phyloP scores from a whole-genome alignment of 2,888 invertebrate species.

The Lamproptera curius region DNA sequence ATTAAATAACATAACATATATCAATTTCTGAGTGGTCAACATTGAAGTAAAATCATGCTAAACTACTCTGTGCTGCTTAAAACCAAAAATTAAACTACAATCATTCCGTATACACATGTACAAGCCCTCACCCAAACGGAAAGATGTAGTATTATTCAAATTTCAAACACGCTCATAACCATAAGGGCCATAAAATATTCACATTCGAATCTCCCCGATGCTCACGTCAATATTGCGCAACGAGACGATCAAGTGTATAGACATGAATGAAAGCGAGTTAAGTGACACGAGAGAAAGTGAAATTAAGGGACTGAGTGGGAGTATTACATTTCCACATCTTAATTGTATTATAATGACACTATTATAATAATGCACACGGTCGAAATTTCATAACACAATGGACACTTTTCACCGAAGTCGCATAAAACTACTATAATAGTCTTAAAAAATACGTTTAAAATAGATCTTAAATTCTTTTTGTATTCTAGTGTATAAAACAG shows the following conservation, averaged over 20 bases:
- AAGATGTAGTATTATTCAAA: too few relatives aligned
- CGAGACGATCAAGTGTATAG: background rate
- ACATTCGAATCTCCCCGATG: background rate
- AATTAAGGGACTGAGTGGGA: slow-evolving; percentile 11
- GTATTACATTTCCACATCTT: background rate
- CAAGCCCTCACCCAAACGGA: too few relatives aligned
- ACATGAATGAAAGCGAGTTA: slow-evolving; percentile 13
- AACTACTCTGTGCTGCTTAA: too few relatives aligned
- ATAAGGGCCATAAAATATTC: background rate
- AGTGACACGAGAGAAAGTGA: slow-evolving; percentile 19
- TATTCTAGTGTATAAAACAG: background rate
- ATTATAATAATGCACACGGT: too few relatives aligned
- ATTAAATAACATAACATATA: too few relatives aligned
- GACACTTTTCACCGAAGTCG: background rate
- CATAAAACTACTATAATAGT: background rate
- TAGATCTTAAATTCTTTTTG: background rate
- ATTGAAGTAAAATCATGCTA: too few relatives aligned
- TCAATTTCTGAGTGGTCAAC: too few relatives aligned
- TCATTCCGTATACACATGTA: too few relatives aligned
- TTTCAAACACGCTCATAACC: too few relatives aligned
- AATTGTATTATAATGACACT: background rate
- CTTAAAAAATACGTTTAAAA: background rate
- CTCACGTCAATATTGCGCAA: slow-evolving; percentile 7
- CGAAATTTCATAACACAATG: background rate
- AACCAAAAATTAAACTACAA: too few relatives aligned